A percentile compares a stretch with the other conserved stretches of the same genome.
Conservation (phyloP, 2,113 vertebrate species). For the Vimba vimba region DNA sequence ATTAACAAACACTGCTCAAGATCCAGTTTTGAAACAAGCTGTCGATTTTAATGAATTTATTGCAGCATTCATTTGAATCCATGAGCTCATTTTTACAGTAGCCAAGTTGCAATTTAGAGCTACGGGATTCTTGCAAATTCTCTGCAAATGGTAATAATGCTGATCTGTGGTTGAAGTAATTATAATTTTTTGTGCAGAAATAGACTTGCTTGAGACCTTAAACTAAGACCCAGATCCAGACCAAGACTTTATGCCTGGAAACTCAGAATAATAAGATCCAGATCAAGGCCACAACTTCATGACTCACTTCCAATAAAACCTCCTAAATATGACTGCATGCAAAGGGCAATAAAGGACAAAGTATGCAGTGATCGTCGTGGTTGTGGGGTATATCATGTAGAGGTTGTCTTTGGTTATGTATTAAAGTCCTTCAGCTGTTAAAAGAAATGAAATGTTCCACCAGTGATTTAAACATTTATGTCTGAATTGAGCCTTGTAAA, state of each 20-base stretch:
- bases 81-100: not conserved
- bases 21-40: not conserved
- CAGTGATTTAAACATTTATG: not conserved
- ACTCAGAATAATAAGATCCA: not conserved
- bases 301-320: not conserved
- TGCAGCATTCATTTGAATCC: not conserved
- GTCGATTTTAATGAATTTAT: not conserved
- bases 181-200: not conserved
- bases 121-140: not conserved
- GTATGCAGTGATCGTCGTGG: no score
- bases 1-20: not conserved
- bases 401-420: no score
- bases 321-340: not conserved
- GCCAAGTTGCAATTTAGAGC: not conserved
- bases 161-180: not conserved
- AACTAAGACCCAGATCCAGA: not conserved
- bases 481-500: not conserved
- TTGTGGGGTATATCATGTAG: no score
- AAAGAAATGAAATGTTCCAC: not conserved
- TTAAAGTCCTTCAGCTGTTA: not conserved
- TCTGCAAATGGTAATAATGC: not conserved
- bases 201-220: not conserved
- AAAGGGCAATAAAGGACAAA: no score
- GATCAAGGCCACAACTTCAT: not conserved
- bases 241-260: not conserved